These are phyloP conservation scores for Augochlora pura DNA, from an alignment of 1,140 invertebrate genomes.

Conservation along the genomic window DNA sequence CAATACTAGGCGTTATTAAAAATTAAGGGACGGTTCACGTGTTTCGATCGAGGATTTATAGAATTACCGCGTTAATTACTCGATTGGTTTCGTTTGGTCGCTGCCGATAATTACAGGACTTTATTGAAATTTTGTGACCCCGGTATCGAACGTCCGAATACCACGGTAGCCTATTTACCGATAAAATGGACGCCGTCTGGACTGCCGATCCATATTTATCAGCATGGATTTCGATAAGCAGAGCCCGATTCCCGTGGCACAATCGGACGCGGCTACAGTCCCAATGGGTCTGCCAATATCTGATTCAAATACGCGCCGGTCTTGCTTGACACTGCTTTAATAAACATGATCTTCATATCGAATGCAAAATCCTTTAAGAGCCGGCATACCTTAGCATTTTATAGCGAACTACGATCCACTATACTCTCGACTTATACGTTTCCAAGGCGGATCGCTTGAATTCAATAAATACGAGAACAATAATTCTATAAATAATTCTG, in stretches of 20 bases:
- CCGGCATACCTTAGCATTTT: not conserved
- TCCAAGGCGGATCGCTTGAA: no score
- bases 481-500: no score
- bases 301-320: slow-evolving; percentile 10
- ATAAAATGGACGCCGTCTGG: slow-evolving; percentile 11
- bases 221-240: slow-evolving; percentile 15
- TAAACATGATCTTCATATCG: not conserved
- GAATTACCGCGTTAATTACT: slow-evolving; percentile 5
- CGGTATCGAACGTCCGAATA: not conserved
- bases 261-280: not conserved
- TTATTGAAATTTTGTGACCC: slow-evolving; percentile 32
- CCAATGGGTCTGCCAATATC: not conserved
- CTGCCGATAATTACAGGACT: slow-evolving; percentile 5
- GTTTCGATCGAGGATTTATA: not conserved
- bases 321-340: slow-evolving; percentile 7
- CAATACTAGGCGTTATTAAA: no score
- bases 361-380: not conserved
- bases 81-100: not conserved
- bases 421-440: not conserved
- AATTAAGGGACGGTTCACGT: no score
- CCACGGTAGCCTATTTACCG: not conserved
- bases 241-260: slow-evolving; percentile 7
- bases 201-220: slow-evolving; percentile 6
- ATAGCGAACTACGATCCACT: not conserved
- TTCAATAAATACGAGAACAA: no score